A percentile compares a stretch with the other conserved stretches of the same genome.
These are phyloP conservation scores for Melanocharis versteri DNA, from an alignment of 2,113 vertebrate species.

Conservation along the genomic window DNA sequence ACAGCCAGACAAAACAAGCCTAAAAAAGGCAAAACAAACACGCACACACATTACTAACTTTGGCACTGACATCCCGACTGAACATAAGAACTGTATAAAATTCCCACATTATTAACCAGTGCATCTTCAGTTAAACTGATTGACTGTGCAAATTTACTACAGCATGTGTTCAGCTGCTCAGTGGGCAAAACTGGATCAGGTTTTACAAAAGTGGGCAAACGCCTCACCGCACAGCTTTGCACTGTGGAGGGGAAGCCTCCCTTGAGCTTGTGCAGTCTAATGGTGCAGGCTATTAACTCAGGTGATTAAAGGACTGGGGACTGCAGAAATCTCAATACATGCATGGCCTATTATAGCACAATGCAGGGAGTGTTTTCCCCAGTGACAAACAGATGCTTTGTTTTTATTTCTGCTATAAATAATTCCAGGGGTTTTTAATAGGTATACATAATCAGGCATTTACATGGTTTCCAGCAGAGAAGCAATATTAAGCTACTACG, in stretches of 20 bases:
- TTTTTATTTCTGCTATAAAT: slow-evolving; percentile 65
- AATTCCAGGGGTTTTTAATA: neutral
- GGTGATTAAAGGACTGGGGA: slow-evolving; percentile 21
- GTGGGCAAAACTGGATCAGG: neutral
- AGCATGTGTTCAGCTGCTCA: neutral
- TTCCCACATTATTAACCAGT: slow-evolving; percentile 40
- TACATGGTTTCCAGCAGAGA: slow-evolving; percentile 61
- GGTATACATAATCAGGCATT: slow-evolving; percentile 64
- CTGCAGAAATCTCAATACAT: slow-evolving; percentile 1
- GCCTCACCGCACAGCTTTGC: neutral
- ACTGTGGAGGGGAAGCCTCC: neutral
- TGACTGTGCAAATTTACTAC: neutral
- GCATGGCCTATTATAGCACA: neutral
- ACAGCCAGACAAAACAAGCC: slow-evolving; percentile 42
- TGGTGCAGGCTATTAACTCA: slow-evolving; percentile 19
- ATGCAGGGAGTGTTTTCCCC: neutral
- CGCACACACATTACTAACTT: neutral
- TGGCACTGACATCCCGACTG: neutral
- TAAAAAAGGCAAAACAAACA: slow-evolving; percentile 42
- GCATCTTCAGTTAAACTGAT: neutral
- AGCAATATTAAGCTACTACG: slow-evolving; percentile 60
- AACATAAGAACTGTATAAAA: neutral
- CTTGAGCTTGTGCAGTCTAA: neutral
- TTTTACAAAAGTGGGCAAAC: neutral
- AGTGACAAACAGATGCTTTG: slow-evolving; percentile 29